Base-by-base conservation (phyloP, 2,797 vertebrate genomes). In the Bovichtus diacanthus region DNA sequence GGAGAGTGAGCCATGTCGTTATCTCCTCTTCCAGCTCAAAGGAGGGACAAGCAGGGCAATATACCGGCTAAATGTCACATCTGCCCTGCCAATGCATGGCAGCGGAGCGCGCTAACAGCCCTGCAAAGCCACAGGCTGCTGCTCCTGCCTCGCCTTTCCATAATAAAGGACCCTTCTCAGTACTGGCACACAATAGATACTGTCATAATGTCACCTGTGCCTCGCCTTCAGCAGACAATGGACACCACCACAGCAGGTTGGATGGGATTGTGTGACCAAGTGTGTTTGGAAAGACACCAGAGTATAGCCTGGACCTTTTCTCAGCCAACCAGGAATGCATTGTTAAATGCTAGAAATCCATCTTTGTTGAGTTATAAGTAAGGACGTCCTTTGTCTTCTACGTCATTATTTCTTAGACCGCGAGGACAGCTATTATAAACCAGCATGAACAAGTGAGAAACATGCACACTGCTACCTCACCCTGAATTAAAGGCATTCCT, bases 51-150 rank as follows among this genome's bases (percentile, higher is more conserved):
- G 87, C 87, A 69, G 85, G 87, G 85, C 84, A 51, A 78, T 55
- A 64, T n/a, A 84, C 78, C 84, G 58, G 74, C 75, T 91, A 94
- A 95, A 95, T 94, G 92, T 87, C 90, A 93, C 71, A 79, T 82
- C 77, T 82, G 75, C 76, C 69, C 75, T 61, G 70, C 76, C 80
- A 68, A 54, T 27, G 74, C 67, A 43, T 61, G 69, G 64, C 61
- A 59, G 74, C 60, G 13, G 78, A 74, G 77, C 46, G 2, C 3
- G 10, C 63, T 72, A 86, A 90, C 90, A 90, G 81, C 59, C 53
- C 67, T 9, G 80, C 46, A 41, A 80, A 86, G 78, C 67, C 70
- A 76, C 50, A 58, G 81, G 66, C 87, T 76, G 25, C 27, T 44
- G 82, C 81, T 55, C 56, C 78, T 51, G 76, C 74, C 89, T 70